Percentiles rank a stretch among this genome's conserved stretches.
phyloP scores from a whole-genome alignment of 2,797 vertebrate species.

The Argyrosomus regius region DNA sequence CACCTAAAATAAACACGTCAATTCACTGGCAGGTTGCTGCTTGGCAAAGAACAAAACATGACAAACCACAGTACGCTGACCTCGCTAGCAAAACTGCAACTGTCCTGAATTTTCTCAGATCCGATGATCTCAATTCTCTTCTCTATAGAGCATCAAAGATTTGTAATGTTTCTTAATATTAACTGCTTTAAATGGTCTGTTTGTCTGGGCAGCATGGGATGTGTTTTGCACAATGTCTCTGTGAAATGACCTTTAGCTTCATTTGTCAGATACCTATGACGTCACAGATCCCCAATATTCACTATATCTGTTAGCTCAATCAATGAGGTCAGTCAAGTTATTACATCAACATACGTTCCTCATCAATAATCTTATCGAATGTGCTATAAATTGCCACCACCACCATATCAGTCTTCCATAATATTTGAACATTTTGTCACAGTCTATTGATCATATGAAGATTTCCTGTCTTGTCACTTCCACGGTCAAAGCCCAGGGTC shows the following conservation, averaged over 20 bases:
- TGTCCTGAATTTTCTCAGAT: not conserved
- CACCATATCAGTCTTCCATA: not conserved
- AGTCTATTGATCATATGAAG: slow-evolving; percentile 10
- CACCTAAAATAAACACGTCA: slow-evolving; percentile 37
- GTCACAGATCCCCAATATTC: not conserved
- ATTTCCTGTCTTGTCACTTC: not conserved
- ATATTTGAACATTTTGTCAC: slow-evolving; percentile 7
- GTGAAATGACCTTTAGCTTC: not conserved
- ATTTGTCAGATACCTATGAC: not conserved
- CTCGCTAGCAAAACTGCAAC: slow-evolving; percentile 12
- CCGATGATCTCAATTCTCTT: slow-evolving; percentile 1
- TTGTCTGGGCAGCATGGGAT: not conserved
- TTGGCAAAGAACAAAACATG: slow-evolving; percentile 25
- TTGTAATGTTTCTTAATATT: not conserved
- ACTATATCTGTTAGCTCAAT: not conserved
- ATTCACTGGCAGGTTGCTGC: slow-evolving; percentile 13
- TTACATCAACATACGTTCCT: not conserved
- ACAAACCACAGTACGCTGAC: slow-evolving; percentile 9
- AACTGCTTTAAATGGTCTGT: not conserved
- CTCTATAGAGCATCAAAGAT: slow-evolving; percentile 22
- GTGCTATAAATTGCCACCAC: not conserved
- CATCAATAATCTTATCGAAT: slow-evolving; percentile 7
- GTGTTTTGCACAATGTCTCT: not conserved
- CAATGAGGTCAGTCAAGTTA: not conserved
- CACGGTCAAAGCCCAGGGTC: not conserved